These are phyloP conservation scores for Marmota monax DNA, from an alignment of 2,113 vertebrate species.

Conservation along the genomic window DNA sequence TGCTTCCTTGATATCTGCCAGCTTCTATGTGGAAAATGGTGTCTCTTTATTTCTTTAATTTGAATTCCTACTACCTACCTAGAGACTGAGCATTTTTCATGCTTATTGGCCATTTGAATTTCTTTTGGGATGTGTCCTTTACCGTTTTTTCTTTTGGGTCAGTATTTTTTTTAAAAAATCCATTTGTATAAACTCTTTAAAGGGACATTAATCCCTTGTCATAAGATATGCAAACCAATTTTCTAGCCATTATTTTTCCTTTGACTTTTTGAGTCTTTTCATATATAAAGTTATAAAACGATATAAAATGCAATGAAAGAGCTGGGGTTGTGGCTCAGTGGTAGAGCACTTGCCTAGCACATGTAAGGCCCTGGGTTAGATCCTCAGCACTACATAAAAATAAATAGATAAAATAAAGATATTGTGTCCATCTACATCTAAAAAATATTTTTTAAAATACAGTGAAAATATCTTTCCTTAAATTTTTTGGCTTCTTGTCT, in stretches of 20 bases:
- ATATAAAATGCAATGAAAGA: background rate
- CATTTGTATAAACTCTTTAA: background rate
- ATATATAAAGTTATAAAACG: constrained; percentile 2
- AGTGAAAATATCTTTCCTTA: background rate
- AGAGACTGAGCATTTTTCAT: background rate
- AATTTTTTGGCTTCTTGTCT: background rate
- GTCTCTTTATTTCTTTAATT: background rate
- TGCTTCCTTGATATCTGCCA: background rate
- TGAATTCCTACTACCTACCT: background rate
- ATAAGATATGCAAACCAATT: background rate
- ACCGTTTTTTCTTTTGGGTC: constrained; percentile 11
- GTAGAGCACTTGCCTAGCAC: no score
- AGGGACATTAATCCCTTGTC: background rate
- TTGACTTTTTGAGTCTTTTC: constrained; percentile 8
- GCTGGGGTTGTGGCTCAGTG: no score
- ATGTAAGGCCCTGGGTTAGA: no score
- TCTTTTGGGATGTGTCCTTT: background rate
- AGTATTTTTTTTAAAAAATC: background rate
- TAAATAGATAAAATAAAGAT: no score
- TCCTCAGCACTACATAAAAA: no score
- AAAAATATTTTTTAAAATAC: background rate
- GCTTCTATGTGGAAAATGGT: background rate
- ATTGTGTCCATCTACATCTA: no score
- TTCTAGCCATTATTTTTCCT: background rate
- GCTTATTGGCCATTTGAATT: background rate